Conservation (phyloP, 2,888 invertebrate genomes). For the Zaprionus lineosus region DNA sequence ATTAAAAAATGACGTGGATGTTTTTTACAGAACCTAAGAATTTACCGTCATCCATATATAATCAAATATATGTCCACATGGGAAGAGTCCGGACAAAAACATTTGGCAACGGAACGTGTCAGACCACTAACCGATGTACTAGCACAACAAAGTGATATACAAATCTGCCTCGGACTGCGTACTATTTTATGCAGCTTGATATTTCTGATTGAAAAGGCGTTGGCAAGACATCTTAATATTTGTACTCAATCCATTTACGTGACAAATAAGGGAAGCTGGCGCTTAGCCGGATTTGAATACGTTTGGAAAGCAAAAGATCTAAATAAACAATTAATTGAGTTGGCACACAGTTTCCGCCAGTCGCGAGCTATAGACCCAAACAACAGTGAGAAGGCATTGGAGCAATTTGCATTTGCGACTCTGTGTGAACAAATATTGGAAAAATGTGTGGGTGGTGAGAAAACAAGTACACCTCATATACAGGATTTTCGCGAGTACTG, state of each 20-base stretch:
- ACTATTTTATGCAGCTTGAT: slow-evolving; percentile 91
- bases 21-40: slow-evolving; percentile 88
- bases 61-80: slow-evolving; percentile 92
- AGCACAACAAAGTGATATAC: slow-evolving; percentile 87
- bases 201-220: slow-evolving; percentile 92
- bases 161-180: slow-evolving; percentile 92
- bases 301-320: slow-evolving; percentile 88
- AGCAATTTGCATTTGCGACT: slow-evolving; percentile 90
- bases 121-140: slow-evolving; percentile 88
- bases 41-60: slow-evolving; percentile 93
- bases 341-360: slow-evolving; percentile 88
- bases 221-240: slow-evolving; percentile 92
- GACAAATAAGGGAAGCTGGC: slow-evolving; percentile 93
- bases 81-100: slow-evolving; percentile 89
- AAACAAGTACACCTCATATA: slow-evolving; percentile 87
- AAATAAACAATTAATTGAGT: slow-evolving; percentile 86
- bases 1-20: not conserved
- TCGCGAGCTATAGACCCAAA: slow-evolving; percentile 86
- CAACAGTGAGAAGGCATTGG: slow-evolving; percentile 85
- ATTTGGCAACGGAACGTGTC: slow-evolving; percentile 92
- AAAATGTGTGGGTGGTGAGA: slow-evolving; percentile 53
- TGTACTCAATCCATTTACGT: slow-evolving; percentile 91
- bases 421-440: slow-evolving; percentile 89
- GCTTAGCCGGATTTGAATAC: slow-evolving; percentile 92
- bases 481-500: slow-evolving; percentile 88